Percentiles rank a stretch among this genome's conserved stretches.
Evolutionary conservation across 2,797 vertebrate genomes (phyloP).

Genomic region (Iguana delicatissima): DNA sequence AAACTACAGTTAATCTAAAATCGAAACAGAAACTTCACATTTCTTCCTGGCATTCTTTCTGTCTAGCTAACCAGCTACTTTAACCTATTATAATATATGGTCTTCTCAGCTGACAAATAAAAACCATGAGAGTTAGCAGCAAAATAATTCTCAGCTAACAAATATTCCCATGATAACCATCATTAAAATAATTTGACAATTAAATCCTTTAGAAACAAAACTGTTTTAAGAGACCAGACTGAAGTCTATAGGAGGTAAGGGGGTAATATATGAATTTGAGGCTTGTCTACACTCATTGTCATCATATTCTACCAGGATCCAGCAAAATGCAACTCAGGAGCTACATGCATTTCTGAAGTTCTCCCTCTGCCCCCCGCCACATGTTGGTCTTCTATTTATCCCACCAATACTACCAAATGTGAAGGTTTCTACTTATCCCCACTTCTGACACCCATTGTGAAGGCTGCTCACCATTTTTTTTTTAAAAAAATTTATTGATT

Average conservation of each 20-base stretch:
- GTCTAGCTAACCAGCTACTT: not conserved
- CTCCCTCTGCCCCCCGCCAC: no score
- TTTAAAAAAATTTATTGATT: no score
- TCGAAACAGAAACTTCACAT: not conserved
- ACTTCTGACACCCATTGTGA: no score
- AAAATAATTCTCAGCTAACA: no score
- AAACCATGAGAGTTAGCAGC: not conserved
- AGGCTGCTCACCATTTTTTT: no score
- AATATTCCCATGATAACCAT: no score
- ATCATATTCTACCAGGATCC: not conserved
- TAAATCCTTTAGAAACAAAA: not conserved
- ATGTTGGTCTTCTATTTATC: no score
- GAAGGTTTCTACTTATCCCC: no score
- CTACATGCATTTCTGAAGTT: no score
- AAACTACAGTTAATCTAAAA: not conserved
- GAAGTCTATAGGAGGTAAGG: not conserved
- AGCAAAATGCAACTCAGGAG: not conserved
- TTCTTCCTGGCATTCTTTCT: not conserved
- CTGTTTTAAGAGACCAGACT: not conserved
- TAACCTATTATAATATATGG: not conserved
- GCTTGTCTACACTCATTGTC: not conserved
- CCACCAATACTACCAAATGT: no score
- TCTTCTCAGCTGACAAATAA: not conserved
- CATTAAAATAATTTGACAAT: no score
- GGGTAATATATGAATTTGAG: not conserved